Evolutionary conservation across 1,140 invertebrate species (phyloP), one percentile per base, ranked within the genome.

Genomic region (Alviniconcha marisindica): DNA sequence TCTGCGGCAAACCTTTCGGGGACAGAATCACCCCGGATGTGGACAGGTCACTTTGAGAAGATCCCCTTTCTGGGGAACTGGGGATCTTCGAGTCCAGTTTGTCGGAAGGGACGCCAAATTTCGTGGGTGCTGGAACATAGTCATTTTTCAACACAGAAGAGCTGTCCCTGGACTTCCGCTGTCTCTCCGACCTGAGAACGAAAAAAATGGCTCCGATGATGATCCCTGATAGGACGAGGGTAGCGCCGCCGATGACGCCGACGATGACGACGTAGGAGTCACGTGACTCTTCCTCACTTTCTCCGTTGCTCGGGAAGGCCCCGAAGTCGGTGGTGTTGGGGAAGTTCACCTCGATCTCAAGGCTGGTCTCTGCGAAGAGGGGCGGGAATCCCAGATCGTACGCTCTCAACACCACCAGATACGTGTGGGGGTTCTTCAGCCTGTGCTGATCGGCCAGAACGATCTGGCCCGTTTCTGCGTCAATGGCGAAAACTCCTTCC

Each of bases 401-500:
- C 0, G 85, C 86, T 44, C 74, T 79, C 1, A 87, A 76, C 28
- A 44, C 78, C 69, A 87, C 78, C 18, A 73, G 31, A 51, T 87
- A 87, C 7, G 81, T 71, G 10, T 63, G 18, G 10, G 81, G 84
- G 66, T 82, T 84, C 48, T 81, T 36, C 69, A 87, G 80, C 21
- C 56, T 79, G 24, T 63, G 54, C 28, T 73, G 51, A 36, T 81
- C 73, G 1, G 94, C 95, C 84, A 98, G 94, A 2, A 94, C 95
- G 40, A 99, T 93, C 0, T 95, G 94, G 1, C 98, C 98, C 0
- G 96, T 96, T 83, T 95, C 96, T 31, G 96, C 94, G 91, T 98
- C 95, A 15, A 99, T 97, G 73, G 95, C 94, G 90, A 99, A 98
- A 51, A 97, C 93, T 83, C 97, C 96, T 15, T 96, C 95, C 84